These are phyloP conservation scores for Buceros bicornis DNA, from an alignment of 2,797 vertebrate species.

Conservation along the genomic window DNA sequence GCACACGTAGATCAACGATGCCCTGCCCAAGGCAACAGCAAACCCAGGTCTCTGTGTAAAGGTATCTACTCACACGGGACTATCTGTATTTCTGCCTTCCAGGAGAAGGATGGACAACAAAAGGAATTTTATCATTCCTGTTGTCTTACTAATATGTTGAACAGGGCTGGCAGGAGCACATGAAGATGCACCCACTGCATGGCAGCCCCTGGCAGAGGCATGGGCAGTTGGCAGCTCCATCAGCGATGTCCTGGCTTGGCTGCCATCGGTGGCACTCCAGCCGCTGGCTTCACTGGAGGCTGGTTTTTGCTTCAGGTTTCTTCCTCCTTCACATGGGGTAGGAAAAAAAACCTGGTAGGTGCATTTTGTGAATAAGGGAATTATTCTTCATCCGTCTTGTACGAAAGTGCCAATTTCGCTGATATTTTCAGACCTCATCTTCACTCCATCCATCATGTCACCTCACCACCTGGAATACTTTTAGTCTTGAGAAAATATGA, in stretches of 20 bases:
- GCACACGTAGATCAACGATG: not conserved
- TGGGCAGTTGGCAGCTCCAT: not conserved
- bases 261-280: not conserved
- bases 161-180: not conserved
- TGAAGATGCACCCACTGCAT: accelerated
- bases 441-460: not conserved
- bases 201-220: not conserved
- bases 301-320: not conserved
- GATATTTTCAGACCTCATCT: not conserved
- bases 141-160: not conserved
- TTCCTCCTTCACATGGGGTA: not conserved
- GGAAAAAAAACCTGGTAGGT: not conserved
- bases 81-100: not conserved
- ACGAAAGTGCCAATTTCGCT: not conserved
- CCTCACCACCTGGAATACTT: not conserved
- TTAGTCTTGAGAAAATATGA: not conserved
- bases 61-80: not conserved
- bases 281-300: not conserved
- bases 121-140: not conserved
- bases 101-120: not conserved
- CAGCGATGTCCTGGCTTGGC: not conserved
- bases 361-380: not conserved
- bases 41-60: not conserved
- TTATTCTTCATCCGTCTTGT: not conserved
- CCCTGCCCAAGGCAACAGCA: not conserved